phyloP scores from a whole-genome alignment of 2,113 vertebrate genomes.

The Lagopus muta region DNA sequence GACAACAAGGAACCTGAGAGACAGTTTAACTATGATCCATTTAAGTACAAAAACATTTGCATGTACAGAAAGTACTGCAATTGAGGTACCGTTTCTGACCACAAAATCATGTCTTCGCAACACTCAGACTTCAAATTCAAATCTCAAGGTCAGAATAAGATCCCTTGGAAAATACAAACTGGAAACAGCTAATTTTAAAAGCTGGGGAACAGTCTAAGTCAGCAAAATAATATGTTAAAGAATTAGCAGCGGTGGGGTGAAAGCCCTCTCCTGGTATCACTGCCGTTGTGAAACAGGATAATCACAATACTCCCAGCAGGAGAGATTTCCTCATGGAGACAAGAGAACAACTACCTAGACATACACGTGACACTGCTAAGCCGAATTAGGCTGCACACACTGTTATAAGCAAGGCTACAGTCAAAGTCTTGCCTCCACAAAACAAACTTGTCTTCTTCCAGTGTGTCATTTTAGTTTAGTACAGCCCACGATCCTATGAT shows the following conservation, averaged over 20 bases:
- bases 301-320: background rate
- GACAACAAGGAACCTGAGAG: background rate
- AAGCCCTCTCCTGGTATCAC: background rate
- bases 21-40: background rate
- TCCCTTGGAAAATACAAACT: background rate
- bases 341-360: background rate
- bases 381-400: background rate
- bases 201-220: background rate
- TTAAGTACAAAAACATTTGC: background rate
- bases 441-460: background rate
- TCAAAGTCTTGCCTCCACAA: background rate
- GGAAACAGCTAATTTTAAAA: background rate
- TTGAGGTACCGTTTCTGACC: background rate
- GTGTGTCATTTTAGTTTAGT: background rate
- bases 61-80: background rate
- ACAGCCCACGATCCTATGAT: background rate
- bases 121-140: background rate
- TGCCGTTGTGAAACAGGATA: background rate
- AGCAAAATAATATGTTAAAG: background rate
- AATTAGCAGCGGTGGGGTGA: background rate
- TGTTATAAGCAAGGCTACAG: background rate
- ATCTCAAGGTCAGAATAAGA: background rate
- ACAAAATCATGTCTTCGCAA: accelerated
- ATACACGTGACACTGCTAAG: background rate
- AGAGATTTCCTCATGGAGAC: background rate